These are phyloP conservation scores for Ips typographus DNA, from an alignment of 1,140 invertebrate species.

Conservation along the genomic window DNA sequence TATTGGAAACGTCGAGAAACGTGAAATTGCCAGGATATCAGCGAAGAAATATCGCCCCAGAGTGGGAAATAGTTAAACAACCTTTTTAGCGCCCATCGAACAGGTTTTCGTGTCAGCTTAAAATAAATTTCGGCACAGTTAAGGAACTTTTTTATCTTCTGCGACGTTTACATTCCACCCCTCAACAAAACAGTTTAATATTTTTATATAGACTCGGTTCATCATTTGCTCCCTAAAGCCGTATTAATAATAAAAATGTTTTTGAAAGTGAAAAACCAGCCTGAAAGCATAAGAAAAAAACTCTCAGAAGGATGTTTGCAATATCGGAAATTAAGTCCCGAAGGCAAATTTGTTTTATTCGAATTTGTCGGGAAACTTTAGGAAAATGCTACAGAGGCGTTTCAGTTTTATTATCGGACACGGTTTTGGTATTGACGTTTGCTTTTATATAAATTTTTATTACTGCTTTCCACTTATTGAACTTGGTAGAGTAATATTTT, in stretches of 20 bases:
- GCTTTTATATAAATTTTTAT: too few relatives aligned
- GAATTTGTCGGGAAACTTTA: background rate
- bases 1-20: background rate
- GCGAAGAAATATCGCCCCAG: background rate
- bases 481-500: too few relatives aligned
- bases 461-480: too few relatives aligned
- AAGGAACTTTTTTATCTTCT: too few relatives aligned
- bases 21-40: background rate
- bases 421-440: too few relatives aligned
- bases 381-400: too few relatives aligned
- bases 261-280: background rate
- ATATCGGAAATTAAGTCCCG: slow-evolving; percentile 13
- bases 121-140: too few relatives aligned
- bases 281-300: background rate
- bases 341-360: slow-evolving; percentile 5
- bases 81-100: background rate
- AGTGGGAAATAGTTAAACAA: background rate
- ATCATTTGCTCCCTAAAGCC: background rate
- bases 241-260: slow-evolving; percentile 9
- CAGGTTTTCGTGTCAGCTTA: too few relatives aligned
- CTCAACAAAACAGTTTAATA: background rate
- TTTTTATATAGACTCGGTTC: background rate
- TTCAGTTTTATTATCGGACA: too few relatives aligned
- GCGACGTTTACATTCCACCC: background rate
- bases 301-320: background rate